Conservation (phyloP, 2,113 vertebrate species). For the Oophaga pumilio region DNA sequence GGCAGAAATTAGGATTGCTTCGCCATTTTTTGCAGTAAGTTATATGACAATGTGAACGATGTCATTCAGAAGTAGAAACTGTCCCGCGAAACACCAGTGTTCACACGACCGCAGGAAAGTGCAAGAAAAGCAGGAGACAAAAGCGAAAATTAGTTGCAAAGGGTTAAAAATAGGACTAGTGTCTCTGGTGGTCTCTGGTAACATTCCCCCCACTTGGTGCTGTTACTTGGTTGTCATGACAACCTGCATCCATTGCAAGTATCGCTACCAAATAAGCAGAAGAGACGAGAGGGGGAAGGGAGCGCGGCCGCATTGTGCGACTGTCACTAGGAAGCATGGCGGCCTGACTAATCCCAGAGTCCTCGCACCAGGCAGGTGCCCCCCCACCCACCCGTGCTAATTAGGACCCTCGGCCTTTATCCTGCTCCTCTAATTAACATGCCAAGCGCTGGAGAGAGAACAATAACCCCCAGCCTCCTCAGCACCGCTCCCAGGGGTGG, state of each 20-base stretch:
- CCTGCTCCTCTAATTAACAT: conserved; percentile 83
- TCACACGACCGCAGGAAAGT: too few relatives aligned
- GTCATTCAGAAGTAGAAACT: too few relatives aligned
- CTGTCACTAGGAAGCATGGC: conserved; percentile 66
- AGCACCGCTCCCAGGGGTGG: conserved; percentile 67
- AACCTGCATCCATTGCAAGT: conserved; percentile 16
- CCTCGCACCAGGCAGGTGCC: conserved; percentile 82
- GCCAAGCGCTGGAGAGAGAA: conserved; percentile 73
- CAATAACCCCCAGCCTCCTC: conserved; percentile 72
- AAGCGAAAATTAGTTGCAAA: too few relatives aligned
- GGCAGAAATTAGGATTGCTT: too few relatives aligned
- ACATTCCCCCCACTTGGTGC: not conserved
- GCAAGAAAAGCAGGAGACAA: too few relatives aligned
- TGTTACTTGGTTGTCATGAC: conserved; percentile 22
- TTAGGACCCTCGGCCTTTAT: conserved; percentile 81
- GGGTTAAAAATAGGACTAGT: not conserved
- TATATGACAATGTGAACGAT: too few relatives aligned
- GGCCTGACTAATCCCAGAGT: conserved; percentile 76
- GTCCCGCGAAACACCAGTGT: too few relatives aligned
- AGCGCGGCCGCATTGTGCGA: conserved; percentile 17
- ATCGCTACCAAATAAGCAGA: conserved; percentile 10
- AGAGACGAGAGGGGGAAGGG: not conserved
- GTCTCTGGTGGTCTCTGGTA: not conserved
- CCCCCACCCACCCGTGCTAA: conserved; percentile 78
- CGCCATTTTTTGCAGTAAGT: too few relatives aligned